A percentile compares a stretch with the other conserved stretches of the same genome.
phyloP scores from a whole-genome alignment of 2,888 invertebrate genomes.

The Sturmia bella region DNA sequence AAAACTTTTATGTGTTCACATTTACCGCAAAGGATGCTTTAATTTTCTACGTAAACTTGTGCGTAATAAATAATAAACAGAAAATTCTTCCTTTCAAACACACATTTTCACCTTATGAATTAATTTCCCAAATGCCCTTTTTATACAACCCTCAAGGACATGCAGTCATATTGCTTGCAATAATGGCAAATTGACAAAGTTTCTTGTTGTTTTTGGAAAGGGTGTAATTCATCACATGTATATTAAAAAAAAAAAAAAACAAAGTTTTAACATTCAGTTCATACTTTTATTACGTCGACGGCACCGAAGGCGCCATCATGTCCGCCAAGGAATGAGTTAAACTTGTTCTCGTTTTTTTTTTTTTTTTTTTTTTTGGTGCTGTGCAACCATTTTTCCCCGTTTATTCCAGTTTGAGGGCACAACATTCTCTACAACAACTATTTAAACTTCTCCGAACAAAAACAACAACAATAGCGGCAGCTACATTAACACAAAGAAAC shows the following conservation, averaged over 20 bases:
- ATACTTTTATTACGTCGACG: constrained; percentile 33
- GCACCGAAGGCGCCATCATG: constrained; percentile 57
- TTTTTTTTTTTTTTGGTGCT: too few relatives aligned
- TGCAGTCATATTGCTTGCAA: not conserved
- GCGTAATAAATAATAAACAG: too few relatives aligned
- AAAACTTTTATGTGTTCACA: too few relatives aligned
- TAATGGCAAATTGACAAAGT: not conserved
- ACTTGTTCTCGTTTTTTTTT: constrained; percentile 15
- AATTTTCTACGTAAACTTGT: too few relatives aligned
- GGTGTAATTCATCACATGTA: constrained; percentile 39
- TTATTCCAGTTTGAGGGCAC: constrained; percentile 22
- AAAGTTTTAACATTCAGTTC: constrained; percentile 10
- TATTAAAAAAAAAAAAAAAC: too few relatives aligned
- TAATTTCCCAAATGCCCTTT: not conserved
- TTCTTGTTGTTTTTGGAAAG: constrained; percentile 15
- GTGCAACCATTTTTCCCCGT: not conserved
- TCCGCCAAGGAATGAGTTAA: constrained; percentile 61
- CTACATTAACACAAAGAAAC: constrained; percentile 14
- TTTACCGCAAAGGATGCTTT: too few relatives aligned
- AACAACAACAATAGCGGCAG: constrained; percentile 15
- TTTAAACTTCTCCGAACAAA: constrained; percentile 6
- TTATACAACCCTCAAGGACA: not conserved
- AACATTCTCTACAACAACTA: not conserved
- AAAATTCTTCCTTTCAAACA: too few relatives aligned
- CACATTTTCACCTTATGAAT: too few relatives aligned